Evolutionary conservation across 1,140 invertebrate species (phyloP).

Genomic region (Brachionus calyciflorus): DNA sequence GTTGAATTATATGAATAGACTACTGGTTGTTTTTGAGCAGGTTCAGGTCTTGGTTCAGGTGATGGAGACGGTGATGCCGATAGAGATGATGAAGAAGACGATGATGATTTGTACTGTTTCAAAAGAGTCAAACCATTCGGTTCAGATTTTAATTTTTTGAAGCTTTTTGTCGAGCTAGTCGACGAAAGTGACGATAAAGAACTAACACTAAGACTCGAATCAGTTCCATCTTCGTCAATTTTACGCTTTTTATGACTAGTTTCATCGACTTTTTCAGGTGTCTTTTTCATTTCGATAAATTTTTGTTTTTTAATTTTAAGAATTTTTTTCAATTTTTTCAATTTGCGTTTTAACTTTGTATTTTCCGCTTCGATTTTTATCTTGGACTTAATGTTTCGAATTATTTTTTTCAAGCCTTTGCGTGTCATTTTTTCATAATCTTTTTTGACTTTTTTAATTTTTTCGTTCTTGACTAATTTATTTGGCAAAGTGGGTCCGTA

Average conservation of each 20-base stretch:
- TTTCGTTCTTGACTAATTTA: neutral
- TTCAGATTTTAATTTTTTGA: slow-evolving; percentile 24
- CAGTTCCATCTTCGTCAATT: slow-evolving; percentile 8
- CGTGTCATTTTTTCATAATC: neutral
- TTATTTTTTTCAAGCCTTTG: slow-evolving; percentile 25
- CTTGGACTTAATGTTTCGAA: neutral
- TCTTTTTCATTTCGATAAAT: neutral
- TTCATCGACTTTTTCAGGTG: neutral
- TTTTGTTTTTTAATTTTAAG: neutral
- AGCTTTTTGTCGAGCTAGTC: neutral
- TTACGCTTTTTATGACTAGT: neutral
- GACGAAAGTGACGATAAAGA: slow-evolving; percentile 13
- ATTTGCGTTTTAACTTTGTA: slow-evolving; percentile 2
- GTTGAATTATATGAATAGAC: neutral
- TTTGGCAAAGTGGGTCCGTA: neutral
- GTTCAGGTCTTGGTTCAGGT: neutral
- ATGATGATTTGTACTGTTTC: slow-evolving; percentile 15
- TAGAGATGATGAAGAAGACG: neutral
- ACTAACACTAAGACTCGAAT: neutral
- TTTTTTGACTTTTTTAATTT: neutral
- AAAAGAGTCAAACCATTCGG: neutral
- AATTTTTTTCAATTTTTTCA: slow-evolving; percentile 23
- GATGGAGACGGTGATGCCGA: slow-evolving; percentile 25
- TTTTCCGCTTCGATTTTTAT: neutral
- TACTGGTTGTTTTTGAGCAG: neutral